Conservation (phyloP, 2,888 invertebrate species). For the Apotomis capreana region DNA sequence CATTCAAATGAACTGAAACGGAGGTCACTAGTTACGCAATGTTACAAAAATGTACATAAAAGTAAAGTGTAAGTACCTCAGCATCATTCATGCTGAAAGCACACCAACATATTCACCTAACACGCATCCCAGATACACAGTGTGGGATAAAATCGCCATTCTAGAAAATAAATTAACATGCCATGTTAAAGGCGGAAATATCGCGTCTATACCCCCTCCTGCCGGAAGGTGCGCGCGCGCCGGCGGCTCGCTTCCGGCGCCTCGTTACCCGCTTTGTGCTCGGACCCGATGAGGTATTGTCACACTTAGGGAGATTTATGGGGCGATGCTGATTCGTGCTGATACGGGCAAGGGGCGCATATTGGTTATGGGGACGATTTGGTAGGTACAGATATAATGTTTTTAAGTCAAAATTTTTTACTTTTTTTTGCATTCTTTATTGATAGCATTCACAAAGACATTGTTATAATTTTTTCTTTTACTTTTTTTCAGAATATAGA, state of each 20-base stretch:
- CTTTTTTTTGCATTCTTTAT: too few relatives aligned
- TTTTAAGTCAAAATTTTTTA: too few relatives aligned
- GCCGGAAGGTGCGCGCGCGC: conserved; percentile 53
- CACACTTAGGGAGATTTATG: conserved; percentile 36
- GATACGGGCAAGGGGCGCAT: conserved; percentile 20
- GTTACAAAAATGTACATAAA: too few relatives aligned
- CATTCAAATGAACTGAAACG: too few relatives aligned
- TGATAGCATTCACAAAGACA: too few relatives aligned
- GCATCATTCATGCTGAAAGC: too few relatives aligned
- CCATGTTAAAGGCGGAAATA: conserved; percentile 33
- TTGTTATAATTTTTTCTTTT: too few relatives aligned
- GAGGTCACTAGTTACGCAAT: too few relatives aligned
- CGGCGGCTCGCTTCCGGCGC: conserved; percentile 51
- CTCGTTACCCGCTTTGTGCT: conserved; percentile 44
- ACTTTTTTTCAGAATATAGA: too few relatives aligned
- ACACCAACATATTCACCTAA: too few relatives aligned
- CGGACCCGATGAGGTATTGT: conserved; percentile 41
- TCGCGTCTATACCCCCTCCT: conserved; percentile 42
- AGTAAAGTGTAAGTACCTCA: too few relatives aligned
- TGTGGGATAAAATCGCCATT: conserved; percentile 12
- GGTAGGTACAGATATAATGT: background rate
- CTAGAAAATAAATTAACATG: conserved; percentile 35
- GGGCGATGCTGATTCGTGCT: conserved; percentile 23
- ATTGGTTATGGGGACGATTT: conserved; percentile 2
- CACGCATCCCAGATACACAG: background rate